Evolutionary conservation across 2,888 invertebrate species (phyloP).

Genomic region (Stenolophus ochropezus): DNA sequence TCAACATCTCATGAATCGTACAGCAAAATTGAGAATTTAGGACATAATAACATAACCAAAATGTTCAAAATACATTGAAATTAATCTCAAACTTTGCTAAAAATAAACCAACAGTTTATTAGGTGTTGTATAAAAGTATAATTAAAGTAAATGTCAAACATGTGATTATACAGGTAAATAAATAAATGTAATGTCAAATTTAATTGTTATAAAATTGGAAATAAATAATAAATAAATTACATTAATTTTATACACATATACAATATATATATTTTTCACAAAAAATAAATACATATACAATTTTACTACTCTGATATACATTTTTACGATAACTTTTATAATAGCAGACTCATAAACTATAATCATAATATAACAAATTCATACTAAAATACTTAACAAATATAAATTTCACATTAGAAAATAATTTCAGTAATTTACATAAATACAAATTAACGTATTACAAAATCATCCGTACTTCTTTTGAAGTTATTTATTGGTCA

Average conservation of each 20-base stretch:
- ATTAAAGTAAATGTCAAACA: slow-evolving; percentile 1
- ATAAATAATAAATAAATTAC: not conserved
- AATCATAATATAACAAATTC: too few species aligned
- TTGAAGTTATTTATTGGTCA: too few species aligned
- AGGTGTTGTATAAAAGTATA: not conserved
- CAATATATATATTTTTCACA: slow-evolving; percentile 30
- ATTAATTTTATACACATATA: slow-evolving; percentile 22
- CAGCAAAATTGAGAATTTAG: not conserved
- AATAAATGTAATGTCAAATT: slow-evolving; percentile 7
- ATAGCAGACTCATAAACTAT: not conserved
- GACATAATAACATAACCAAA: slow-evolving; percentile 33
- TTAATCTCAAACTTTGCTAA: not conserved
- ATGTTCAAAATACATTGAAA: not conserved
- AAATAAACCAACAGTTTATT: slow-evolving; percentile 12
- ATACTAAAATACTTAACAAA: too few species aligned
- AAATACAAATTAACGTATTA: too few species aligned
- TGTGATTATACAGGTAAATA: not conserved
- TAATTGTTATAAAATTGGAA: not conserved
- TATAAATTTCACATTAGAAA: too few species aligned
- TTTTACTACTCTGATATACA: slow-evolving; percentile 17
- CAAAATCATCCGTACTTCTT: too few species aligned
- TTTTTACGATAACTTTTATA: not conserved
- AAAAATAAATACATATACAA: slow-evolving; percentile 34
- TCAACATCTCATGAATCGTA: not conserved
- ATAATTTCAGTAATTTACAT: too few species aligned